phyloP scores from a whole-genome alignment of 2,888 invertebrate species.

The Sabatieria punctata region DNA sequence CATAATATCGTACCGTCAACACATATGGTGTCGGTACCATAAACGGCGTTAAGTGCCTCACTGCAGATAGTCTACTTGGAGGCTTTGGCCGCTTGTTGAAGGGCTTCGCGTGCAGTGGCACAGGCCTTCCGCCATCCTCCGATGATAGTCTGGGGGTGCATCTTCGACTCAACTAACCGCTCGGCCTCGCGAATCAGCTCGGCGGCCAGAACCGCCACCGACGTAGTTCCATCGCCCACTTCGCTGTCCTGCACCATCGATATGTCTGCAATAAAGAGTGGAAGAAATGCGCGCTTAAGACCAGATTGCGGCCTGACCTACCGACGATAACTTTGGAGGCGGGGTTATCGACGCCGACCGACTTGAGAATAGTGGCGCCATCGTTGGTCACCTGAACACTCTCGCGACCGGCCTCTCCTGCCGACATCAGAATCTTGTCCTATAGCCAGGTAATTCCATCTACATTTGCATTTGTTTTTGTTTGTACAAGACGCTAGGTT shows the following conservation, averaged over 20 bases:
- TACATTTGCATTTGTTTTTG: not conserved
- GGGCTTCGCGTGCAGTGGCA: constrained; percentile 61
- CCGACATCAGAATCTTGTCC: constrained; percentile 42
- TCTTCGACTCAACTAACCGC: constrained; percentile 70
- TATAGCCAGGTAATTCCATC: constrained; percentile 14
- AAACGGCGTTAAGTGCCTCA: no score
- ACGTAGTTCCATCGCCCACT: constrained; percentile 99
- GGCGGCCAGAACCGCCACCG: constrained; percentile 84
- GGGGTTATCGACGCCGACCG: constrained; percentile 92
- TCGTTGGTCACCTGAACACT: constrained; percentile 89
- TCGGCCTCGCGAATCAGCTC: constrained; percentile 84
- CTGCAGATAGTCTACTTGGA: no score
- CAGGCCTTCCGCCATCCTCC: constrained; percentile 81
- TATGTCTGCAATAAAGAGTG: constrained; percentile 49
- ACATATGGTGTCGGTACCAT: no score
- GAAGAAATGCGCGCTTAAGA: not conserved
- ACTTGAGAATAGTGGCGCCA: constrained; percentile 91
- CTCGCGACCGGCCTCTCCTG: constrained; percentile 27
- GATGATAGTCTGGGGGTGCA: constrained; percentile 95
- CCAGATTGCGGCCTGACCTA: constrained; percentile 19
- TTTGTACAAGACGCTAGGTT: not conserved
- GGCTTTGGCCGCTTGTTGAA: constrained; percentile 59
- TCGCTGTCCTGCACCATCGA: constrained; percentile 96
- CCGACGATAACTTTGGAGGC: constrained; percentile 92
- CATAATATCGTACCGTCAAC: no score